Evolutionary conservation across 2,113 vertebrate species (phyloP), one percentile per base, ranked within the genome.

Genomic region (Desmodus rotundus): DNA sequence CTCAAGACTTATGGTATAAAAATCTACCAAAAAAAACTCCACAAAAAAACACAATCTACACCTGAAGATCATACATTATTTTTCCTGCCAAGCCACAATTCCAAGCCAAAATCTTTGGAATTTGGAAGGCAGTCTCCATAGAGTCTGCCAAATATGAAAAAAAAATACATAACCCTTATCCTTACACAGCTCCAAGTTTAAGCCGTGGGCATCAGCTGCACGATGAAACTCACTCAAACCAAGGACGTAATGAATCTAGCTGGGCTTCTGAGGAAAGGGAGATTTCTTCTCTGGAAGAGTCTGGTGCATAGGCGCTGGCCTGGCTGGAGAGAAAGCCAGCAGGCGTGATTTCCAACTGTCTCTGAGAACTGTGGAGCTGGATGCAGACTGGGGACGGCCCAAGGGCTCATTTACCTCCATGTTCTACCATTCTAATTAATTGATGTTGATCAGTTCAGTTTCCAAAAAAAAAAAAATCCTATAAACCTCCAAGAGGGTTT

Each of bases 131-230:
- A 50, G 56, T 67, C 15, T 82, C 45, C 14, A 4, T 7, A 78
- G 78, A 92, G 41, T 81, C 73, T 77, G 50, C 72, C 89, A 85
- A 84, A 67, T 11, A 26, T 15, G 31, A 47, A 83, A 84, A 91
- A 81, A 36, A 14, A 67, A n/a, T n/a, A n/a, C 41, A 38, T 0
- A 45, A n/a, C 28, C 52, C 11, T 52, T 54, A 65, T 87, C n/a
- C n/a, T 36, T 5, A 54, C 15, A 5, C 7, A 45, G 33, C 16
- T 89, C 63, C 11, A 78, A 82, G 72, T 72, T 31, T 47, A 67
- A 70, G 65, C 54, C 76, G 12, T 63, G 36, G 88, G 5, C 61
- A 10, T 41, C 76, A 38, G 36, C 7, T 70, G 12, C 50, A 31
- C 0, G 0, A 76, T 4, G 24, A 33, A 33, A 58, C 72, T 68